Evolutionary conservation across 1,140 invertebrate species (phyloP).

Genomic region (Aphidius gifuensis): DNA sequence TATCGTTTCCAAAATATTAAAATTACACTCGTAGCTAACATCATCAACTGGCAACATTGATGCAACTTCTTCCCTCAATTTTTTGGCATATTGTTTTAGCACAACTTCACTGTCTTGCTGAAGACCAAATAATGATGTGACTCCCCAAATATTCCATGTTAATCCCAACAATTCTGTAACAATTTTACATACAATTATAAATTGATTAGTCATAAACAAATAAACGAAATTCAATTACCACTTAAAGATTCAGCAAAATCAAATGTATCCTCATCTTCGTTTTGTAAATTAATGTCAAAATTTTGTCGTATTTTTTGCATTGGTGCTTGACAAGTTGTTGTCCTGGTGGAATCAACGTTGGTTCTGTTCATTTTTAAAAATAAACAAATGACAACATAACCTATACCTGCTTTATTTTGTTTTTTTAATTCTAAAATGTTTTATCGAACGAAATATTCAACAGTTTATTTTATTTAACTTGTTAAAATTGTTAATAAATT

Average conservation of each 20-base stretch:
- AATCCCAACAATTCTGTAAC: constrained; percentile 32
- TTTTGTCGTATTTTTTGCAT: constrained; percentile 8
- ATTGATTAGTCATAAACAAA: background rate
- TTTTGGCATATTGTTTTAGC: constrained; percentile 43
- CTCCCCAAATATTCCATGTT: constrained; percentile 44
- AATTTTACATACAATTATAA: background rate
- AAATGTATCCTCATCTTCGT: background rate
- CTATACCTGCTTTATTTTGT: no score
- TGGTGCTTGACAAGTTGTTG: background rate
- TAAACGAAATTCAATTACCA: constrained; percentile 4
- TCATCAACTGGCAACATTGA: constrained; percentile 34
- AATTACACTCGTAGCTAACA: constrained; percentile 35
- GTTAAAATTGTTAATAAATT: no score
- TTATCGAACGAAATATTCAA: no score
- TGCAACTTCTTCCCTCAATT: constrained; percentile 44
- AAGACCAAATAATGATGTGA: constrained; percentile 40
- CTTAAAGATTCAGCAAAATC: background rate
- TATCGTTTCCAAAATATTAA: constrained; percentile 32
- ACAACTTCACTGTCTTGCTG: constrained; percentile 33
- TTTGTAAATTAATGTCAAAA: background rate
- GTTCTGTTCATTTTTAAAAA: no score
- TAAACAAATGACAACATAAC: no score
- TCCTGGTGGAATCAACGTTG: no score
- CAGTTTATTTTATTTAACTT: no score
- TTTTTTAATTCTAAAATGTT: no score